These are phyloP conservation scores for Chaetogeoica ovagalla DNA, from an alignment of 2,888 invertebrate genomes.

Conservation along the genomic window DNA sequence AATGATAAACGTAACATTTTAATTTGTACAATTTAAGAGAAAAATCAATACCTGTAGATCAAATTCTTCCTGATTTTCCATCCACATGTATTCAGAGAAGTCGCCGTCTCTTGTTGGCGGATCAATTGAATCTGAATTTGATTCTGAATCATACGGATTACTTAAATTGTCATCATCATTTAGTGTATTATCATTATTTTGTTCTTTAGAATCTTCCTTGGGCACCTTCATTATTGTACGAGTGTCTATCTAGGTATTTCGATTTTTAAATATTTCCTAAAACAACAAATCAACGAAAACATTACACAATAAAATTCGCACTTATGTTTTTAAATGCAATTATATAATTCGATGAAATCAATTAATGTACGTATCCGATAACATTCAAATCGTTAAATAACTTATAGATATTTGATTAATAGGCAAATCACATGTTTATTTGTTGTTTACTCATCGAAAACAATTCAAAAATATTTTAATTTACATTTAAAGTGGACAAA, in stretches of 20 bases:
- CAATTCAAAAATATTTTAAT: no score
- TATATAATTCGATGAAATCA: no score
- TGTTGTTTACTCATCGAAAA: no score
- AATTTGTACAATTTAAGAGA: no score
- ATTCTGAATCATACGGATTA: slow-evolving; percentile 46
- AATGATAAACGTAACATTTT: no score
- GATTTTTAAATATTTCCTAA: slow-evolving; percentile 4
- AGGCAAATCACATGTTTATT: no score
- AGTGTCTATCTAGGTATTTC: background rate
- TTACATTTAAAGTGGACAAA: no score
- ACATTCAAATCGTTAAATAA: no score
- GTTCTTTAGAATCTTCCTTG: slow-evolving; percentile 49
- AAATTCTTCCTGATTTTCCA: slow-evolving; percentile 92
- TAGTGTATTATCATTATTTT: slow-evolving; percentile 43
- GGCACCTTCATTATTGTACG: slow-evolving; percentile 41
- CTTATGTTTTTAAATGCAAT: no score
- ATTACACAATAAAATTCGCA: no score
- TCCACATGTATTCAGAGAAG: slow-evolving; percentile 91
- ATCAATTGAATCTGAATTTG: slow-evolving; percentile 54
- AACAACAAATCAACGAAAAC: background rate
- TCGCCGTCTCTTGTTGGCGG: slow-evolving; percentile 66
- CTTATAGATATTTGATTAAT: no score
- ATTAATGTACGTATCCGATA: no score
- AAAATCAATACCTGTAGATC: slow-evolving; percentile 74
- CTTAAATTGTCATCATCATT: slow-evolving; percentile 47